Evolutionary conservation across 2,797 vertebrate genomes (phyloP), one percentile per base, ranked within the genome.

Genomic region (Platyrinchus mystaceus): DNA sequence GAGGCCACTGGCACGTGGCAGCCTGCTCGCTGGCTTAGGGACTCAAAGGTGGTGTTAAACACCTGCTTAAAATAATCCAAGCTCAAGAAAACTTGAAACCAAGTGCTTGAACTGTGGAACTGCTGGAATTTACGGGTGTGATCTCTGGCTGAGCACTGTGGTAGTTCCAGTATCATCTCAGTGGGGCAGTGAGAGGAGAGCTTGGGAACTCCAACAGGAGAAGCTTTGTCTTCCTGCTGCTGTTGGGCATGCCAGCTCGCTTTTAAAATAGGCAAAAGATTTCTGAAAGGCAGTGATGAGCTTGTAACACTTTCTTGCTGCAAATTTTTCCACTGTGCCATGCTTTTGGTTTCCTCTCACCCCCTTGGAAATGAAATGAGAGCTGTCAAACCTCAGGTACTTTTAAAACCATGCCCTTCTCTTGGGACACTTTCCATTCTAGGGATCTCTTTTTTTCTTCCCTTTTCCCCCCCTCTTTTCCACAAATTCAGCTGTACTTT

Each of bases 11-110:
- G 28, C 19, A 68, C 6, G 14, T 1, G 3, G 39, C 84, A 73
- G 76, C 44, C 37, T 1, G 0, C 14, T 90, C 0, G 0, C 41
- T 4, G 20, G 43, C 58, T 67, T 59, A 43, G 26, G 34, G 36
- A 56, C 66, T 68, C 69, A 15, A 2, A 1, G 6, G 39, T 44
- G 28, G 23, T 84, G 23, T 63, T 80, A 74, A 85, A 63, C 9
- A 11, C 27, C 27, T 2, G 4, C 22, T 81, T 68, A 68, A 93
- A 94, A 84, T 90, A 68, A 64, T 63, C 66, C 3, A 1, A 2
- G 5, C 62, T 76, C 56, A 73, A 46, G 44, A 75, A 84, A 88
- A 39, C 76, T 64, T 44, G 76, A 84, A 58, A 41, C 14, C 69
- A 47, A 56, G 30, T 21, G 41, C 53, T 63, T 67, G 70, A 69